Evolutionary conservation across 1,140 invertebrate genomes (phyloP).

Genomic region (Drosophila sturtevanti): DNA sequence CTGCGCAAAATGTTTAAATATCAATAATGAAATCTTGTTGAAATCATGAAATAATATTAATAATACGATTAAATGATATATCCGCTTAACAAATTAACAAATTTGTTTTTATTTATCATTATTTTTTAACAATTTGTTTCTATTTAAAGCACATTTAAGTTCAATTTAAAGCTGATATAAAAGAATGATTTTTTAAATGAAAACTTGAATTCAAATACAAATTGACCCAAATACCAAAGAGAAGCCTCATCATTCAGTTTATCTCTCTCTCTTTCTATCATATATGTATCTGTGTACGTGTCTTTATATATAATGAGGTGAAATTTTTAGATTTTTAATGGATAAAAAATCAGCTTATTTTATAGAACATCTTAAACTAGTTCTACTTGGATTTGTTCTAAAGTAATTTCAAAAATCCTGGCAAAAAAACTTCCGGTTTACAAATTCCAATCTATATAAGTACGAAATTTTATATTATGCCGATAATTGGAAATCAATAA

Average conservation of each 20-base stretch:
- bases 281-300: not conserved
- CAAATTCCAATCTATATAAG: too few species aligned
- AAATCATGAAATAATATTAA: not conserved
- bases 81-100: constrained; percentile 14
- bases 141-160: not conserved
- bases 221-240: constrained; percentile 76
- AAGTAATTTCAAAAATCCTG: too few species aligned
- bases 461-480: too few species aligned
- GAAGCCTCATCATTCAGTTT: not conserved
- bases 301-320: not conserved
- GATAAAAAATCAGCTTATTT: not conserved
- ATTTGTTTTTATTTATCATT: not conserved
- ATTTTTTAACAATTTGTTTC: not conserved
- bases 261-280: not conserved
- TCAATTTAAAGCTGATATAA: not conserved
- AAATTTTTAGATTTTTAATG: not conserved
- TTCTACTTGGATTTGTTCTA: too few species aligned
- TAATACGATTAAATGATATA: constrained; percentile 20
- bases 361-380: not conserved
- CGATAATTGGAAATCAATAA: too few species aligned
- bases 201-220: constrained; percentile 44
- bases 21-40: constrained; percentile 50
- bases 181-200: not conserved
- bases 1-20: constrained; percentile 30
- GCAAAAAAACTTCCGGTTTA: too few species aligned